phyloP scores from a whole-genome alignment of 2,888 invertebrate genomes.

The Ceraclea dissimilis region DNA sequence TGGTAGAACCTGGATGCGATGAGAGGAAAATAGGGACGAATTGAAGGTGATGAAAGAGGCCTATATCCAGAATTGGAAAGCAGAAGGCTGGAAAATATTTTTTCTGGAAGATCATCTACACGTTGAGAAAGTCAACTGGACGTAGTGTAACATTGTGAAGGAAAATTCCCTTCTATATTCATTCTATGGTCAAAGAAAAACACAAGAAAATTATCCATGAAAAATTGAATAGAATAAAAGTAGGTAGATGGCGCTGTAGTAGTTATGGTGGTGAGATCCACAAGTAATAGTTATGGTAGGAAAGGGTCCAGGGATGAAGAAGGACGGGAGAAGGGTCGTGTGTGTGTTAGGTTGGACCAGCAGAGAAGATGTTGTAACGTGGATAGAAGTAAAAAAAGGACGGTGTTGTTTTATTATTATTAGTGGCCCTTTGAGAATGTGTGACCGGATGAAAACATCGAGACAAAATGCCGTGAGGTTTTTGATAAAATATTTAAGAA shows the following conservation, averaged over 20 bases:
- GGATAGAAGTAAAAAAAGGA: background rate
- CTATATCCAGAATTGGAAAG: no score
- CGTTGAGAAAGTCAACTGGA: no score
- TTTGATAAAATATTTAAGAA: no score
- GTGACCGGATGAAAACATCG: no score
- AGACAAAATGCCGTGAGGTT: no score
- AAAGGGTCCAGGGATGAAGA: slow-evolving; percentile 1
- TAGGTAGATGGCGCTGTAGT: slow-evolving; percentile 6
- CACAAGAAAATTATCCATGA: slow-evolving; percentile 26
- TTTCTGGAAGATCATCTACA: no score
- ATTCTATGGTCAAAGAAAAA: slow-evolving; percentile 21
- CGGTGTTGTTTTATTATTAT: background rate
- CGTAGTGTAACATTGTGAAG: no score
- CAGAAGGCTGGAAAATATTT: no score
- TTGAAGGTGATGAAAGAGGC: no score
- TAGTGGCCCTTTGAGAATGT: background rate
- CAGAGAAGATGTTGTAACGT: background rate
- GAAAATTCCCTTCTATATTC: no score
- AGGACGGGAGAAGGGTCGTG: background rate
- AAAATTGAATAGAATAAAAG: slow-evolving; percentile 24
- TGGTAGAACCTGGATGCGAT: no score
- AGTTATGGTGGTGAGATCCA: background rate
- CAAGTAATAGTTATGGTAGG: background rate
- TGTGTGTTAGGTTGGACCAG: background rate
- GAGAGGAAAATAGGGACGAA: no score